Base-by-base conservation (phyloP, 2,113 vertebrate genomes). In the Anarhynchus alexandrinus region DNA sequence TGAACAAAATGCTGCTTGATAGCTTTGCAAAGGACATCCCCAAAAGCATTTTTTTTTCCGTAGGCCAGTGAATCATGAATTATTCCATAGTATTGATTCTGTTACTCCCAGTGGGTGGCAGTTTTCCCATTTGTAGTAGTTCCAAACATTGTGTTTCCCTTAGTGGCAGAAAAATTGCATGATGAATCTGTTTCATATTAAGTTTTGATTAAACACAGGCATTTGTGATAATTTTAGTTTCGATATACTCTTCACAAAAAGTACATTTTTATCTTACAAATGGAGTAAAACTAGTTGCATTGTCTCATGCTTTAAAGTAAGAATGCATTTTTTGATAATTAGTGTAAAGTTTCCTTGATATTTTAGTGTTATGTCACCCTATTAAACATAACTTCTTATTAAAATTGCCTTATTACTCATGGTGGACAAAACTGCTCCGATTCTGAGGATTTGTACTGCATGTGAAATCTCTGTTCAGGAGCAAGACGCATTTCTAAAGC, bases 61-160 rank as follows among this genome's bases (percentile, higher is more conserved):
- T 70, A 84, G 65, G 29, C 65, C 78, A 70, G 21, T 95, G 93
- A 97, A 92, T 97, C 91, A 96, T 65, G 57, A 94, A 86, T 90
- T 97, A 79, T 97, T 97, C 87, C 93, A 51, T 82, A 92, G 42
- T 79, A 87, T 54, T 95, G 89, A 47, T 92, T 95, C 57, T 88
- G 14, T 88, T 91, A 69, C 49, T 97, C 81, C 89, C 66, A 77
- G 83, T 90, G 94, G 87, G 87, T 96, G 94, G 96, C 81, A 91
- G 20, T 94, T 97, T 95, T 95, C 95, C 94, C 91, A 94, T 76
- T 86, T 96, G 81, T 85, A 90, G 52, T 81, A 61, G 82, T 94
- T 97, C 97, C 97, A 97, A 93, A 94, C 85, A 92, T 95, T 97
- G 94, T 96, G 79, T 95, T 96, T 96, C 89, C 82, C 85, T 93